Conservation (phyloP, 2,888 invertebrate genomes). For the Meloe dianella region DNA sequence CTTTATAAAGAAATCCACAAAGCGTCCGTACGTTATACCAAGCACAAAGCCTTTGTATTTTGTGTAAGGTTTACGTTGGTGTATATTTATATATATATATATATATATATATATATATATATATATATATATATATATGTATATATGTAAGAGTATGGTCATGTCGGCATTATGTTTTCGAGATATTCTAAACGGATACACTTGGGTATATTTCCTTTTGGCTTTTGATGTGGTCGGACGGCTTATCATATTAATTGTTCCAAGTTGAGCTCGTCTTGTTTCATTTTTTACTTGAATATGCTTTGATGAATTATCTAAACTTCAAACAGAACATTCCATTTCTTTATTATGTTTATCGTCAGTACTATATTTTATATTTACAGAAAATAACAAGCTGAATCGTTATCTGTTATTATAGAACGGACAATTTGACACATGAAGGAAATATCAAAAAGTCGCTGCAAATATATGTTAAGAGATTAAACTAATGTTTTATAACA, state of each 20-base stretch:
- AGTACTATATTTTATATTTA: background rate
- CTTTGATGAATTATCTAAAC: background rate
- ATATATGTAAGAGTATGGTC: conserved; percentile 22
- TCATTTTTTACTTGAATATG: conserved; percentile 8
- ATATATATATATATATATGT: background rate
- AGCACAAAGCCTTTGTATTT: conserved; percentile 31
- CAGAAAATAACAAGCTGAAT: too few relatives aligned
- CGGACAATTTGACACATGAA: too few relatives aligned
- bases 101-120: background rate
- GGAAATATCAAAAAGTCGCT: too few relatives aligned
- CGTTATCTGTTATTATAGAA: too few relatives aligned
- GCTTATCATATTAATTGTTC: conserved; percentile 36
- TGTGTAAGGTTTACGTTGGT: conserved; percentile 25
- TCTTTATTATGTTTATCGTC: background rate
- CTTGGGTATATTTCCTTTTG: conserved; percentile 24
- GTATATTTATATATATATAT: background rate
- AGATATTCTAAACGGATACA: conserved; percentile 26
- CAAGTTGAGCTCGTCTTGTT: conserved; percentile 19
- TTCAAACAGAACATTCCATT: background rate
- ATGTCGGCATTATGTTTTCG: conserved; percentile 31
- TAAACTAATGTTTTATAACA: too few relatives aligned
- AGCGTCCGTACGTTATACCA: conserved; percentile 32
- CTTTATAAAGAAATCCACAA: conserved; percentile 35
- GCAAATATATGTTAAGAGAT: too few relatives aligned
- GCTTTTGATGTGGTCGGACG: conserved; percentile 33